Conservation (phyloP, 2,888 invertebrate species). For the Macropis europaea region DNA sequence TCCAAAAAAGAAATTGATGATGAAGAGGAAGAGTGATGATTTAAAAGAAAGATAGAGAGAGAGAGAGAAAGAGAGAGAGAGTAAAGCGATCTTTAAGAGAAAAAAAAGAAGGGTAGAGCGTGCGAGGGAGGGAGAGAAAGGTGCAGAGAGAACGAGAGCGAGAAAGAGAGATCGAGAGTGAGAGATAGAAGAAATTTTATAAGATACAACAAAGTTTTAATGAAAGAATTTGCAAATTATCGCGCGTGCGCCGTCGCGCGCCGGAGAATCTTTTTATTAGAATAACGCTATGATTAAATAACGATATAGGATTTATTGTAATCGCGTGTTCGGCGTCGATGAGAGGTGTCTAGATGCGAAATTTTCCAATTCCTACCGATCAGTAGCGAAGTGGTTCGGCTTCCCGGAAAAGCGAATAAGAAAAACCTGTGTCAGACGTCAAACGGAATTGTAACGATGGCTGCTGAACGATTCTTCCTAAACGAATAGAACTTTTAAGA, state of each 20-base stretch:
- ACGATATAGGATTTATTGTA: constrained; percentile 59
- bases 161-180: constrained; percentile 15
- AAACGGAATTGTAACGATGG: no score
- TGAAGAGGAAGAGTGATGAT: constrained; percentile 38
- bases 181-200: constrained; percentile 37
- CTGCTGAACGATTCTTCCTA: constrained; percentile 4
- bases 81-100: neutral
- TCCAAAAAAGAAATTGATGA: constrained; percentile 68
- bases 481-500: constrained; percentile 38
- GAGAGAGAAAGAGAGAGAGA: constrained; percentile 9
- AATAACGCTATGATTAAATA: constrained; percentile 30
- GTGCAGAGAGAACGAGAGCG: constrained; percentile 4
- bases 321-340: constrained; percentile 66
- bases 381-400: no score
- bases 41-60: constrained; percentile 33
- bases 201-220: constrained; percentile 56
- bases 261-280: constrained; percentile 52
- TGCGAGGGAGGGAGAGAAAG: constrained; percentile 13
- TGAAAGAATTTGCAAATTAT: constrained; percentile 51
- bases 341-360: constrained; percentile 55
- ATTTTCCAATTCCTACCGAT: no score
- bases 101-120: constrained; percentile 12
- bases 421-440: no score
- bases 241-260: constrained; percentile 47
- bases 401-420: no score